Evolutionary conservation across 2,113 vertebrate genomes (phyloP), one percentile per base, ranked within the genome.

Genomic region (Halichoerus grypus): DNA sequence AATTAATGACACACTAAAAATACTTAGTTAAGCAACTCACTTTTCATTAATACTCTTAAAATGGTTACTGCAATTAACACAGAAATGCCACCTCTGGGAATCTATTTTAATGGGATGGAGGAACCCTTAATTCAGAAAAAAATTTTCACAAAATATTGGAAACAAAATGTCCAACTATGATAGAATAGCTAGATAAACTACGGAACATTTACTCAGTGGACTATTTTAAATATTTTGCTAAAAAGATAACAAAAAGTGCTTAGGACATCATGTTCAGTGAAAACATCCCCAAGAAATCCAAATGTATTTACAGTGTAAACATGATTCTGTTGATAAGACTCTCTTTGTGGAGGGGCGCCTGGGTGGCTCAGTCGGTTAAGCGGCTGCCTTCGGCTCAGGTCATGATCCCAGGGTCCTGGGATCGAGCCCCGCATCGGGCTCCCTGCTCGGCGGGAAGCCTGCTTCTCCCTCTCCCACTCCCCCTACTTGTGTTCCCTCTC

Each of bases 1-100:
- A 94, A 81, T 86, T 83, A 96, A 72, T 84, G 53, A 83, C 31
- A 90, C 18, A 92, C 22, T 93, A 87, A 91, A 93, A 74, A 57
- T 57, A 67, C 3, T 33, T 49, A 85, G 11, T 80, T 82, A 91
- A 51, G 26, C 57, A 84, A 79, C 49, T 53, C 51, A 63, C 10
- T 90, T 67, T 95, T 93, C 49, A 88, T 72, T 57, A 90, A 36
- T 72, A 92, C 65, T 86, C 33, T 91, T 39, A 77, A 69, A 94
- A 87, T 87, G n/a, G 1, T 53, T 93, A 71, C 13, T 93, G 67
- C 3, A 10, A 71, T 36, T 63, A 61, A 93, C 61, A 90, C 0
- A 77, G 61, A 92, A 86, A 92, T 83, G 61, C 67, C 15, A 72
- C 59, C 59, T 46, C 36, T 87, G 55, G 57, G 39, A 81, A 95